Conservation (phyloP, 37 sponge, comb jelly and placozoan genomes). For the Beroe forskalii region DNA sequence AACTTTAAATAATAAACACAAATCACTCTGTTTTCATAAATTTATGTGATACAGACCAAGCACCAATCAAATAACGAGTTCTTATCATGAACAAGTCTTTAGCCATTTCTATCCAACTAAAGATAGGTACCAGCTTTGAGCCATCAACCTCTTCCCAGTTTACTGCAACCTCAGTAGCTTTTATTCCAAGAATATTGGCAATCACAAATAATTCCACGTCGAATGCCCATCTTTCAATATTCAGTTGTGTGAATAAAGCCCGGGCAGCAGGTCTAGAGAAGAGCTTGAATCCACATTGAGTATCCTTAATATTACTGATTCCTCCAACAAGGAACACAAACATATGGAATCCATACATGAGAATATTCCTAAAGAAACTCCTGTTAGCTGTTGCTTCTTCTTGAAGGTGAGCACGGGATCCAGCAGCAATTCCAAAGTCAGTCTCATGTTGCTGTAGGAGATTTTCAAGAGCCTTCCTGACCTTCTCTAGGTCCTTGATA, state of each 20-base stretch:
- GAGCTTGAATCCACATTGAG: conserved; percentile 99
- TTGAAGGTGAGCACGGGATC: conserved; percentile 96
- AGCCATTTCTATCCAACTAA: conserved; percentile 96
- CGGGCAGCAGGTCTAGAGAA: conserved; percentile 81
- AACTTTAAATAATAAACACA: no score
- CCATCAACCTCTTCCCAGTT: conserved; percentile 99
- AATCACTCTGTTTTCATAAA: neutral
- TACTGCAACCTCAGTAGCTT: conserved; percentile 90
- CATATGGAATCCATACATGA: conserved; percentile 95
- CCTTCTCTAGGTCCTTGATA: conserved; percentile 74
- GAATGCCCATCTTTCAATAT: conserved; percentile 99
- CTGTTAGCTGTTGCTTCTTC: conserved; percentile 93
- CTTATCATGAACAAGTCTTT: conserved; percentile 73
- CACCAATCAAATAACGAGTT: conserved; percentile 53
- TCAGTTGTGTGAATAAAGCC: conserved; percentile 74
- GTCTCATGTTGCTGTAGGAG: conserved; percentile 67
- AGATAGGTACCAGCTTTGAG: conserved; percentile 90
- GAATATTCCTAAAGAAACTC: conserved; percentile 85
- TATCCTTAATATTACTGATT: conserved; percentile 89
- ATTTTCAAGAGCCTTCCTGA: conserved; percentile 76
- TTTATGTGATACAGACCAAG: conserved; percentile 36
- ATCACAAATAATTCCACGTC: conserved; percentile 96
- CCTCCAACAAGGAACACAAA: conserved; percentile 81
- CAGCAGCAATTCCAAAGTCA: conserved; percentile 73
- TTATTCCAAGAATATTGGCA: conserved; percentile 81